A percentile compares a stretch with the other conserved stretches of the same genome.
Conservation (phyloP, 1,140 invertebrate species). For the Brachionus rubens region DNA sequence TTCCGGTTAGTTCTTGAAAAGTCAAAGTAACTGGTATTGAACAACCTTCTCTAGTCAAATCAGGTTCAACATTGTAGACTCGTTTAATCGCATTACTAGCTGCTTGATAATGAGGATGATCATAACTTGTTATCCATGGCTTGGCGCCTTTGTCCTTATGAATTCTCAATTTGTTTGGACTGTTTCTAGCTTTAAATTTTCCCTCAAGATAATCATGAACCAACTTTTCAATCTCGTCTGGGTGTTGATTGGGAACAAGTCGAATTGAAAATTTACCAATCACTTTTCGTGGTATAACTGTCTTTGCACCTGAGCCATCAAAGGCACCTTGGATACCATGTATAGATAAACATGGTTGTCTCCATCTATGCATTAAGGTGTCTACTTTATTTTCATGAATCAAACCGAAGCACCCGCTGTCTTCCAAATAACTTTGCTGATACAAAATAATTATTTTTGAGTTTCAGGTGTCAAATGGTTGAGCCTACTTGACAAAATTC, state of each 20-base stretch:
- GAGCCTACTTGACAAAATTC: constrained; percentile 2
- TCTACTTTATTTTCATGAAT: constrained; percentile 55
- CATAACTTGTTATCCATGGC: constrained; percentile 85
- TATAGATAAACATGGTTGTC: constrained; percentile 62
- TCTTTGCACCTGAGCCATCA: constrained; percentile 83
- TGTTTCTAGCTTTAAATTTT: constrained; percentile 68
- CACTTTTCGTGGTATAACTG: constrained; percentile 87
- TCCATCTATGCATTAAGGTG: constrained; percentile 84
- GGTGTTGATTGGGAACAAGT: constrained; percentile 84
- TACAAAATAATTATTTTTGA: not conserved
- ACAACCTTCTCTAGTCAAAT: constrained; percentile 83
- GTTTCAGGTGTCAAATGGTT: no score
- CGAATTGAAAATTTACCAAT: constrained; percentile 93
- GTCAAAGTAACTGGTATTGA: constrained; percentile 44
- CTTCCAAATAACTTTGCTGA: constrained; percentile 7
- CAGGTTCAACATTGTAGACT: constrained; percentile 86
- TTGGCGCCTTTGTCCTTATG: constrained; percentile 73
- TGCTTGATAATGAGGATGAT: constrained; percentile 84
- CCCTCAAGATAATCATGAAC: constrained; percentile 67
- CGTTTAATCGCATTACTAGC: constrained; percentile 78
- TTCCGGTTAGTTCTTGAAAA: constrained; percentile 79
- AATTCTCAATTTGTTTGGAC: constrained; percentile 76
- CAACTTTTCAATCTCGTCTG: constrained; percentile 68
- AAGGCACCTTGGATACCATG: constrained; percentile 80
- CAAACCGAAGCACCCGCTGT: not conserved